Evolutionary conservation across 37 sponge, comb jelly and placozoan species (phyloP).

Genomic region (Spongilla lacustris): DNA sequence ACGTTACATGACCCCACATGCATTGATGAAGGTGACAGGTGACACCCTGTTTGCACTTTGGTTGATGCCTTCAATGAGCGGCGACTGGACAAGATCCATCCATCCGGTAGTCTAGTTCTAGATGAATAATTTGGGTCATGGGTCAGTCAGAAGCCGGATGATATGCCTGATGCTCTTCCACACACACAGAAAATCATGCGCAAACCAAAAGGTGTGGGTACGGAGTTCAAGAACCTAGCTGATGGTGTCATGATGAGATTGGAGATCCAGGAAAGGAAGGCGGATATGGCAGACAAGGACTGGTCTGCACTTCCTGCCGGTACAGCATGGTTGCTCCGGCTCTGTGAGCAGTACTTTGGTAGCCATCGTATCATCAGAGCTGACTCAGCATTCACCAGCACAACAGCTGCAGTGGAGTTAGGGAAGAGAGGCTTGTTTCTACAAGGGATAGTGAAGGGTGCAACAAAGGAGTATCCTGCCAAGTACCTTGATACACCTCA

Average conservation of each 20-base stretch:
- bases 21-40: not conserved
- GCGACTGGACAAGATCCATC: not conserved
- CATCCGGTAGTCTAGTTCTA: not conserved
- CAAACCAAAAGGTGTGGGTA: not conserved
- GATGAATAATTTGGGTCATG: not conserved
- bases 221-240: not conserved
- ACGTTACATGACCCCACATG: not conserved
- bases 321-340: not conserved
- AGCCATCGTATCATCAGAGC: not conserved
- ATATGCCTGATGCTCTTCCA: not conserved
- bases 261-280: not conserved
- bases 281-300: not conserved
- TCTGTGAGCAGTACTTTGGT: not conserved
- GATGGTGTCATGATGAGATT: not conserved
- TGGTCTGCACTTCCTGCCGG: not conserved
- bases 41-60: not conserved
- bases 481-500: not conserved
- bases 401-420: not conserved
- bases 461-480: conserved; percentile 1
- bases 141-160: not conserved
- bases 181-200: not conserved
- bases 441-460: not conserved
- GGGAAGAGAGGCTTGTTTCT: not conserved
- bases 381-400: not conserved
- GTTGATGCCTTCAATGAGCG: not conserved